Percentiles rank a stretch among this genome's conserved stretches.
Conservation (phyloP, 2,113 vertebrate species). For the Pseudolaguvia tuberculata region DNA sequence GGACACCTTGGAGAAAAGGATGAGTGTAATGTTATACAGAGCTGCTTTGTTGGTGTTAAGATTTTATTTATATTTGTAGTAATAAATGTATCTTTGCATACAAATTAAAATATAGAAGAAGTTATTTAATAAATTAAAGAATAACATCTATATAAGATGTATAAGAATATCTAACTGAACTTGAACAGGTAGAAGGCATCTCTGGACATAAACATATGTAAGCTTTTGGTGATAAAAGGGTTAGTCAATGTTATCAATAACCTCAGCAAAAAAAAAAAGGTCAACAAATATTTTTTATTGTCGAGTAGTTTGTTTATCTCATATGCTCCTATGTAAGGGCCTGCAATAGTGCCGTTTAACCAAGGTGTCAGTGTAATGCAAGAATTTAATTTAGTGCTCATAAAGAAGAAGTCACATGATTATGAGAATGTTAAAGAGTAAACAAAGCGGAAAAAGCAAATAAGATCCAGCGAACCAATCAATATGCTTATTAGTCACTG, state of each 20-base stretch:
- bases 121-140: no score
- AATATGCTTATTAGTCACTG: no score
- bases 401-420: no score
- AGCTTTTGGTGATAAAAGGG: no score
- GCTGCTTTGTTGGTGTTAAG: constrained; percentile 5
- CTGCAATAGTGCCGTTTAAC: no score
- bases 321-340: no score
- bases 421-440: neutral
- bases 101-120: neutral
- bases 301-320: no score
- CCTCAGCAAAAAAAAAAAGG: neutral
- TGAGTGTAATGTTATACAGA: constrained; percentile 48
- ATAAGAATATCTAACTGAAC: neutral
- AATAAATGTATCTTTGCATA: neutral
- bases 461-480: no score
- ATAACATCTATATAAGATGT: neutral
- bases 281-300: no score
- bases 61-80: neutral
- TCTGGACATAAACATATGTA: no score
- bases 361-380: no score
- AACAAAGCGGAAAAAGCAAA: neutral
- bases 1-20: constrained; percentile 49
- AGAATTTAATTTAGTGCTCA: no score
- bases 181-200: neutral
- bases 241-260: neutral